A percentile compares a stretch with the other conserved stretches of the same genome.
phyloP scores from a whole-genome alignment of 2,113 vertebrate genomes.

The Phaetusa simplex region DNA sequence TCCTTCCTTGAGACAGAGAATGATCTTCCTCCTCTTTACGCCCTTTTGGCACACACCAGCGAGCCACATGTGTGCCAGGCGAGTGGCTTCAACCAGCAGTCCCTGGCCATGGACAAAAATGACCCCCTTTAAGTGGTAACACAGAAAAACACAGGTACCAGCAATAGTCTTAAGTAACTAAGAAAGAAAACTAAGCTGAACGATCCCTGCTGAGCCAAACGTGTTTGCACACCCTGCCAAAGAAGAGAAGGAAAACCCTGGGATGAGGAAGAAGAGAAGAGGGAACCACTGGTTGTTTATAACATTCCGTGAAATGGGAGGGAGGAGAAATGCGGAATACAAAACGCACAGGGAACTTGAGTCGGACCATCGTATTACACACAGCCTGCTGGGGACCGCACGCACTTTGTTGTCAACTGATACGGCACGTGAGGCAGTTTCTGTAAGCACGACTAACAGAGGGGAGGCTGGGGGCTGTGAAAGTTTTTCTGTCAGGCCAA shows the following conservation, averaged over 20 bases:
- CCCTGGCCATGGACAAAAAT: not conserved
- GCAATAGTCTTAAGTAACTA: not conserved
- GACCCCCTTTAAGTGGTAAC: not conserved
- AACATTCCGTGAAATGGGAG: not conserved
- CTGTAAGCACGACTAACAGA: not conserved
- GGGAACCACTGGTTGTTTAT: not conserved
- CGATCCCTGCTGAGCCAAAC: not conserved
- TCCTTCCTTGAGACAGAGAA: not conserved
- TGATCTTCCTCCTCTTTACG: not conserved
- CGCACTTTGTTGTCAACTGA: rapidly evolving
- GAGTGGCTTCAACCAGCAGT: not conserved
- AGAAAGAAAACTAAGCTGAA: not conserved
- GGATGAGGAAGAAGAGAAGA: not conserved
- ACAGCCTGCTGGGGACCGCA: not conserved
- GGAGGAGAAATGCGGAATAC: rapidly evolving
- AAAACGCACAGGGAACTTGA: not conserved
- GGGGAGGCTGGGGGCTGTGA: not conserved
- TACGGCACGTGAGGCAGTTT: not conserved
- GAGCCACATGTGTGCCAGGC: not conserved
- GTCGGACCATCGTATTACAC: not conserved
- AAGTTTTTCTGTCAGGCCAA: not conserved
- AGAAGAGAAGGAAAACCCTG: not conserved
- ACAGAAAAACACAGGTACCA: not conserved
- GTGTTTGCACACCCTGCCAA: not conserved
- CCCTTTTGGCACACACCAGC: not conserved